Conservation (phyloP, 2,797 vertebrate species). For the Choloepus didactylus region DNA sequence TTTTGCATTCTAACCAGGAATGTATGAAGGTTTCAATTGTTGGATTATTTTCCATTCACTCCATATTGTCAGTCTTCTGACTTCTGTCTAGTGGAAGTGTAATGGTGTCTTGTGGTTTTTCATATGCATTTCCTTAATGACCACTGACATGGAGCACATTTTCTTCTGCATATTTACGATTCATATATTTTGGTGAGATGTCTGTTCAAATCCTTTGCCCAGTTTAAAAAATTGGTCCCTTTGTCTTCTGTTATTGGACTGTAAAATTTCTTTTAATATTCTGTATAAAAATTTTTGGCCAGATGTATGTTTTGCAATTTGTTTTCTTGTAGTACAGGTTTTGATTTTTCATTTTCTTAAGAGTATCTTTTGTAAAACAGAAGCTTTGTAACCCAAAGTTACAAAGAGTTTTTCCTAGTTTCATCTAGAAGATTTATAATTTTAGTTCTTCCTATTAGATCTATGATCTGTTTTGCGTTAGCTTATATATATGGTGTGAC, state of each 20-base stretch:
- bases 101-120: not conserved
- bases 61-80: not conserved
- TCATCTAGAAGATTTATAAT: not conserved
- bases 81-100: not conserved
- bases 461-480: not conserved
- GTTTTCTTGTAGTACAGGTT: not conserved
- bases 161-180: not conserved
- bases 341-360: not conserved
- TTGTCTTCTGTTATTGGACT: not conserved
- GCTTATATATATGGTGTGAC: not conserved
- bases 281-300: not conserved
- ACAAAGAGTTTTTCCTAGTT: not conserved
- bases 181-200: not conserved
- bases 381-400: not conserved
- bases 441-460: not conserved
- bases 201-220: not conserved
- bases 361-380: not conserved
- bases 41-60: not conserved
- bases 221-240: not conserved
- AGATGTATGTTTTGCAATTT: not conserved
- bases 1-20: not conserved
- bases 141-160: not conserved
- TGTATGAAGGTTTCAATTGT: not conserved
- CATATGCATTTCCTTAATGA: not conserved
- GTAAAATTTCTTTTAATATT: not conserved